Evolutionary conservation across 1,140 invertebrate genomes (phyloP), one percentile per base, ranked within the genome.

Genomic region (Eubasilissa regina): DNA sequence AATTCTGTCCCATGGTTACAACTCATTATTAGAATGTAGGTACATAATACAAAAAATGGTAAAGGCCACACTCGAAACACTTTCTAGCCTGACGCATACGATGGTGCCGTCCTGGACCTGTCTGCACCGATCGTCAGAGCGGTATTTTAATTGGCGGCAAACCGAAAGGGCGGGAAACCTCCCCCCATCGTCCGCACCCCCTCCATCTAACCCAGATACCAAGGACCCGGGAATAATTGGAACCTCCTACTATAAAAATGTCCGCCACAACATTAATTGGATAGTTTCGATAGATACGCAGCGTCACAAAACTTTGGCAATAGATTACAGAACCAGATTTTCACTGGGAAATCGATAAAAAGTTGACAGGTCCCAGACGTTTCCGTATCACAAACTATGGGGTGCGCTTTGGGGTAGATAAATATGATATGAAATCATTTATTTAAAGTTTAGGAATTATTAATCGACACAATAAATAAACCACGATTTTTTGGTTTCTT

Each of bases 111-210:
- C 4, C 35, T 44, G 70, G n/a, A 73, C 48, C 17, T 56, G 51
- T 73, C 48, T 43, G 47, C 48, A 44, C 47, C 25, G n/a, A 53
- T 53, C 51, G 47, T 56, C 48, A 73, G 17, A 51, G 70, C 66
- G 66, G 70, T 25, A 73, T 73, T 73, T 73, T 73, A 73, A 73
- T 73, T 73, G 70, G 70, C 70, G 70, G 70, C 70, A 53, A 53
- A 73, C 70, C 70, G 53, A 73, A 73, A 35, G 21, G 70, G 35
- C 17, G 48, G 17, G 35, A 73, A 10, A 25, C 25, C 7, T 35
- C 47, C 70, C 35, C 35, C 25, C 17, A 45, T 17, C 11, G 15
- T 19, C 51, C 15, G 10, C 68, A n/a, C 4, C 47, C 45, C 47
- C 25, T 17, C 21, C 12, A 21, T 10, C 60, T 62, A 62, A 62